These are phyloP conservation scores for Tokudaia tokunoshimensis DNA, from an alignment of 2,797 vertebrate genomes.

Conservation along the genomic window DNA sequence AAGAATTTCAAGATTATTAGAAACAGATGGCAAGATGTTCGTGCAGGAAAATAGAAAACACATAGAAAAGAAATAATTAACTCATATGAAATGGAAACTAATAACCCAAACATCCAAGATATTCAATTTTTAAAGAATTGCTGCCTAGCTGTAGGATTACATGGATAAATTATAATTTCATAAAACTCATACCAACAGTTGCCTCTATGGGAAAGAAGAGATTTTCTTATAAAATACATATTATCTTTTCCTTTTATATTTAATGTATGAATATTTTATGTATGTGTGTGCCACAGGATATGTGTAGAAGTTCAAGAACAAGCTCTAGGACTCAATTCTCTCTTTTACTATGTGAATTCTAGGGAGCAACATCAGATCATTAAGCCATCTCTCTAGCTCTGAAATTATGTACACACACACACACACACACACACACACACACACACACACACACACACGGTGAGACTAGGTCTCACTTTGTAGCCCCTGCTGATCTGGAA, in stretches of 20 bases:
- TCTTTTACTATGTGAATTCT: neutral
- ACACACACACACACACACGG: too few relatives aligned
- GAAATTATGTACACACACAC: too few relatives aligned
- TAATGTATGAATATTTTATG: neutral
- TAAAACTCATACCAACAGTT: conserved; percentile 46
- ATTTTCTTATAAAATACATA: conserved; percentile 18
- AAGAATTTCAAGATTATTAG: conserved; percentile 51
- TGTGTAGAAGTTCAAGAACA: neutral
- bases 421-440: too few relatives aligned
- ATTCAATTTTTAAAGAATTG: conserved; percentile 12
- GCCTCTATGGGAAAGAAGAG: neutral
- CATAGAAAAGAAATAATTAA: conserved; percentile 9
- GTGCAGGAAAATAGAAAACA: conserved; percentile 57
- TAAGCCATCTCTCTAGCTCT: neutral
- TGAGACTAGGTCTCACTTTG: neutral
- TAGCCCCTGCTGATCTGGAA: neutral
- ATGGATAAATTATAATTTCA: conserved; percentile 23
- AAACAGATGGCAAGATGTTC: conserved; percentile 46
- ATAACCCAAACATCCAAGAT: conserved; percentile 47
- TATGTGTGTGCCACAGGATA: neutral
- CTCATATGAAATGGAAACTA: conserved; percentile 52
- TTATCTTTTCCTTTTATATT: neutral
- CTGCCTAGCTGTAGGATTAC: neutral
- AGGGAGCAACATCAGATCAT: neutral
- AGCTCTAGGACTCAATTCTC: neutral